Conservation (phyloP, 2,888 invertebrate species). For the Aethes cnicana region DNA sequence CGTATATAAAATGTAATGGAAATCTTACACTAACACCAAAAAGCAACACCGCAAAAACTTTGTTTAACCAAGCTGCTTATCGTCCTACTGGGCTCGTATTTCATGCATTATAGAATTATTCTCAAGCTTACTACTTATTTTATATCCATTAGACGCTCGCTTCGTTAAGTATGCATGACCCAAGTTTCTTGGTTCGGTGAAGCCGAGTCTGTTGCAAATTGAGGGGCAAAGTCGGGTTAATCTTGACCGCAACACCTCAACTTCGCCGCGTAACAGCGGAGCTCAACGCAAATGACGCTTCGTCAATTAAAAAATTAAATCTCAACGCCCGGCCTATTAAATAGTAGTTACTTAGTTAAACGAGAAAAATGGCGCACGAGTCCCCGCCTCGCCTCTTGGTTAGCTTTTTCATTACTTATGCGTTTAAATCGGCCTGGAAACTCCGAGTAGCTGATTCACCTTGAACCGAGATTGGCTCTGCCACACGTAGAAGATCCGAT, state of each 20-base stretch:
- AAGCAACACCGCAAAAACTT: neutral
- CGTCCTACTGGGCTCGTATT: neutral
- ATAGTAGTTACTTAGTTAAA: slow-evolving; percentile 40
- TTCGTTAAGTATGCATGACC: slow-evolving; percentile 3
- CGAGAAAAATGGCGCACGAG: slow-evolving; percentile 41
- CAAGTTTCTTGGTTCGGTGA: slow-evolving; percentile 1
- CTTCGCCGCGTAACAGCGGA: slow-evolving; percentile 14
- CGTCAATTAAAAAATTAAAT: slow-evolving; percentile 38
- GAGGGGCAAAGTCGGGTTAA: neutral
- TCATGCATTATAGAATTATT: neutral
- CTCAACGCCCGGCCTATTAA: slow-evolving; percentile 35
- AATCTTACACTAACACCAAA: neutral
- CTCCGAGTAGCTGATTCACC: neutral
- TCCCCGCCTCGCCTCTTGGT: slow-evolving; percentile 37
- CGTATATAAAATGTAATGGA: neutral
- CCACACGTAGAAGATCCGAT: neutral
- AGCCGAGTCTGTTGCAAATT: neutral
- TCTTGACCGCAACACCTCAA: slow-evolving; percentile 6
- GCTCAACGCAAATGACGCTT: slow-evolving; percentile 32
- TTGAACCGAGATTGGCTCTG: neutral
- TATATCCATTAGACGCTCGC: neutral
- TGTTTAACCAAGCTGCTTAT: neutral
- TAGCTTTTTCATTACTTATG: slow-evolving; percentile 29
- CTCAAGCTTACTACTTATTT: neutral
- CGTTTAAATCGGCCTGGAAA: slow-evolving; percentile 1